Evolutionary conservation across 2,113 vertebrate genomes (phyloP).

Genomic region (Uropsilus gracilis): DNA sequence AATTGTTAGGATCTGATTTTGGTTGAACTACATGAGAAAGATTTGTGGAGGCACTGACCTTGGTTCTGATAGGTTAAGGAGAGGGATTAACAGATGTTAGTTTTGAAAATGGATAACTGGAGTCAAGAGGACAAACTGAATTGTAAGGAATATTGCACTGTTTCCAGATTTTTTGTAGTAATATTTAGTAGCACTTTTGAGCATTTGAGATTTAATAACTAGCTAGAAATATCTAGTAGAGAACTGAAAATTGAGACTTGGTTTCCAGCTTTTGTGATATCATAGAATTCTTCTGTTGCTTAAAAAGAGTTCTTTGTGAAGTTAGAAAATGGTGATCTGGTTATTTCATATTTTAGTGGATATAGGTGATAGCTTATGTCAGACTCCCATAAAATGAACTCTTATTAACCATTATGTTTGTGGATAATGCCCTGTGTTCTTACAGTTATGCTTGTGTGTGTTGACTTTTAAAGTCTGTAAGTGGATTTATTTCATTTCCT

Average conservation of each 20-base stretch:
- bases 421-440: background rate
- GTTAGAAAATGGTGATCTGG: background rate
- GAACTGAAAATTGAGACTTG: background rate
- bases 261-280: background rate
- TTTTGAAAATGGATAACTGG: background rate
- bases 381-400: background rate
- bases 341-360: background rate
- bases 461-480: background rate
- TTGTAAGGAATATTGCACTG: background rate
- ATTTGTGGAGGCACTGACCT: background rate
- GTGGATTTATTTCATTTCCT: background rate
- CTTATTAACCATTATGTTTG: background rate
- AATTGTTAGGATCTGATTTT: background rate
- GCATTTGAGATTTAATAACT: background rate
- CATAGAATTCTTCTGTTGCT: background rate
- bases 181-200: no score
- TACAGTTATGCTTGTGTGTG: background rate
- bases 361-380: background rate
- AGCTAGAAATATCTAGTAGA: background rate
- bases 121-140: background rate
- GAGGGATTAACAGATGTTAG: background rate
- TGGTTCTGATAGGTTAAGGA: background rate
- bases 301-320: background rate
- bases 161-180: background rate
- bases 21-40: background rate